These are phyloP conservation scores for Strigamia crassipes DNA, from an alignment of 2,888 invertebrate genomes.

Conservation along the genomic window DNA sequence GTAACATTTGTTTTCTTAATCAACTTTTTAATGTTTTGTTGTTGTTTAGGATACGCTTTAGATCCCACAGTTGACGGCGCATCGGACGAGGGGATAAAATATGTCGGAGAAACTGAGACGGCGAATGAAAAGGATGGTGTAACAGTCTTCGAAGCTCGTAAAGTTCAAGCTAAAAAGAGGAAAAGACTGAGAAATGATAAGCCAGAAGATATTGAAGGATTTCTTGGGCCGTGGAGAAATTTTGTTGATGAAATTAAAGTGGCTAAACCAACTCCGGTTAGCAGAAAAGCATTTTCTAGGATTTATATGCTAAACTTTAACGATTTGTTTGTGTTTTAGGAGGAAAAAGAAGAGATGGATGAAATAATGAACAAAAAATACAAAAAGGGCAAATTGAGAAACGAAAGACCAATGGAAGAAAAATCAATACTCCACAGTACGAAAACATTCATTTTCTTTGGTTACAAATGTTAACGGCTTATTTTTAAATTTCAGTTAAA, in stretches of 20 bases:
- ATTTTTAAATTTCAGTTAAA: slow-evolving; percentile 69
- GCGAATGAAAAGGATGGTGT: slow-evolving; percentile 73
- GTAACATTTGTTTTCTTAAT: not conserved
- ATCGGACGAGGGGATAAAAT: slow-evolving; percentile 57
- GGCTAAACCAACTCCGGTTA: slow-evolving; percentile 81
- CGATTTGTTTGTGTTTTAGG: slow-evolving; percentile 59
- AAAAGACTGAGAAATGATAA: slow-evolving; percentile 87
- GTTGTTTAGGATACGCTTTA: slow-evolving; percentile 74
- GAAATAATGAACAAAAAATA: slow-evolving; percentile 90
- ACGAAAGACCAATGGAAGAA: slow-evolving; percentile 92
- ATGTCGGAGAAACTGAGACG: slow-evolving; percentile 69
- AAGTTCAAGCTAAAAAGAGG: slow-evolving; percentile 74
- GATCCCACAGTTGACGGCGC: slow-evolving; percentile 81
- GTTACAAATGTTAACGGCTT: not conserved
- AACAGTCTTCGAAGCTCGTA: slow-evolving; percentile 86
- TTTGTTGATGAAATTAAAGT: slow-evolving; percentile 86
- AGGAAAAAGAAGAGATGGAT: slow-evolving; percentile 91
- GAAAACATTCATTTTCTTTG: slow-evolving; percentile 53
- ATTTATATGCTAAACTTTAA: slow-evolving; percentile 72
- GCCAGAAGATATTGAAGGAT: slow-evolving; percentile 90
- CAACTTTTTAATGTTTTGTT: slow-evolving; percentile 50
- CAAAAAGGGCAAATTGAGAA: slow-evolving; percentile 81
- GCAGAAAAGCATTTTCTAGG: slow-evolving; percentile 43
- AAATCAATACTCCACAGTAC: slow-evolving; percentile 90
- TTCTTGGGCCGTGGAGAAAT: slow-evolving; percentile 97